phyloP scores from a whole-genome alignment of 2,888 invertebrate genomes.

The Ophion ellenae region DNA sequence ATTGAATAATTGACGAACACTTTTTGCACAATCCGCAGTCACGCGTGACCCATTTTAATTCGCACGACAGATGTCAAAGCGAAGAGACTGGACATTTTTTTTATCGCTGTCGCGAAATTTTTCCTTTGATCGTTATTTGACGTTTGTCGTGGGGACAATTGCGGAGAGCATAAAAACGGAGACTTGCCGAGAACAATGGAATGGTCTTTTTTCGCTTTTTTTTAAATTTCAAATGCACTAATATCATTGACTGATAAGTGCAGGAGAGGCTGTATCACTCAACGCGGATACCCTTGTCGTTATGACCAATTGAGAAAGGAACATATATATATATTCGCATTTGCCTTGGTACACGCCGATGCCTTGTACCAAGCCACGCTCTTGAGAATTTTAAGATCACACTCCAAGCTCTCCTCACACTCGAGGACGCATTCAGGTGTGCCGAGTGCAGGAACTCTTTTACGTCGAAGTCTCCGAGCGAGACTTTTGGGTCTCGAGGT shows the following conservation, averaged over 20 bases:
- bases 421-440: constrained; percentile 26
- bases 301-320: constrained; percentile 32
- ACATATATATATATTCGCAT: constrained; percentile 17
- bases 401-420: constrained; percentile 18
- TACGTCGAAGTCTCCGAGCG: too few relatives aligned
- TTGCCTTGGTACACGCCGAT: constrained; percentile 5
- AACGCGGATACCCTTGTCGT: constrained; percentile 28
- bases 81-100: not conserved
- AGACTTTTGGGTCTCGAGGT: too few relatives aligned
- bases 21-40: constrained; percentile 24
- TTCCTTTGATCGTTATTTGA: not conserved
- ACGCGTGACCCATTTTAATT: not conserved
- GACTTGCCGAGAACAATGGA: not conserved
- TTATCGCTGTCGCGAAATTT: not conserved
- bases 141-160: not conserved
- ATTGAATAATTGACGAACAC: constrained; percentile 24
- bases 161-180: not conserved
- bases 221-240: not conserved
- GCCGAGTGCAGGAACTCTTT: constrained; percentile 30
- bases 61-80: not conserved
- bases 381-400: constrained; percentile 42
- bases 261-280: constrained; percentile 17
- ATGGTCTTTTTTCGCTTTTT: not conserved
- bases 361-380: constrained; percentile 8
- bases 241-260: constrained; percentile 18